Evolutionary conservation across 2,113 vertebrate species (phyloP), one percentile per base, ranked within the genome.

Genomic region (Parus major): DNA sequence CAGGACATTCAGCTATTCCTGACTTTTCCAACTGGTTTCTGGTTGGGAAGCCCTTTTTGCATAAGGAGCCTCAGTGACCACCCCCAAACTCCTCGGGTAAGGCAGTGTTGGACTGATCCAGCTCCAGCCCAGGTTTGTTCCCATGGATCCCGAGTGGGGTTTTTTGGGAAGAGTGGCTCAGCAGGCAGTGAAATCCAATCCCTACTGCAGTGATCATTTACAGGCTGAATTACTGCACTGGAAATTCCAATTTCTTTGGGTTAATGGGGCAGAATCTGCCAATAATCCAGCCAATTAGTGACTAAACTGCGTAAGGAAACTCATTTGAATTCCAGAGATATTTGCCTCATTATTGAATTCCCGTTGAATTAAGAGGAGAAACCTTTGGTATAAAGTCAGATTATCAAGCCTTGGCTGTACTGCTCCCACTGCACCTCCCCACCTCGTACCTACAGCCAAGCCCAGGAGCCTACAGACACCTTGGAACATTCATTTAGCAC

Each of bases 371-470:
- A 29, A 66, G 73, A 71, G 69, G 59, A 96, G 79, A 89, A 82
- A 69, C 69, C 94, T 96, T 95, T 95, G 94, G 96, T 92, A 76
- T 57, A 5, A 88, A 92, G 94, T 90, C 95, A 93, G 86, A 25
- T 82, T 35, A 56, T 29, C 91, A 86, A 96, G 78, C 42, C 93
- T 41, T n/a, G 78, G 92, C 86, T 86, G 90, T 19, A 70, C 13
- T 72, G 82, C 84, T 70, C 39, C 55, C 68, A 9, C 68, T 35
- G 27, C 29, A 35, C 29, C 23, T 70, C 70, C 59, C 82, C 65
- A 15, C 2, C 13, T 78, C 33, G 19, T 92, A 82, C 88, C 91
- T 64, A 64, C 46, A n/a, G 16, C 41, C 61, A 11, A 25, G 7
- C 60, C 63, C 35, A 79, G 72, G 33, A 44, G 10, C 63, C 90